Evolutionary conservation across 2,797 vertebrate genomes (phyloP).

Genomic region (Channallabes apus): DNA sequence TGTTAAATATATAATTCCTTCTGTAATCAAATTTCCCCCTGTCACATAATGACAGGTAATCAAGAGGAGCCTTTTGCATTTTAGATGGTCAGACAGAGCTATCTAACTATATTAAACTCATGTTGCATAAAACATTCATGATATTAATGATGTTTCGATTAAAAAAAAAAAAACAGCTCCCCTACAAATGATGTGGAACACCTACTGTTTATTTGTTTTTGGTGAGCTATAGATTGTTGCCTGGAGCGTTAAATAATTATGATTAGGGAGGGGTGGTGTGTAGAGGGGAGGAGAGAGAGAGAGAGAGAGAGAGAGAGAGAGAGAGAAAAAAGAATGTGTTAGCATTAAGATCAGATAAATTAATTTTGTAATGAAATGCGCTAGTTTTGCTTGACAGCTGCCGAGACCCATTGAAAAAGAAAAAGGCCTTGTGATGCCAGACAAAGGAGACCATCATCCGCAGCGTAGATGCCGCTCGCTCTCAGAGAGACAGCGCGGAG

Average conservation of each 20-base stretch:
- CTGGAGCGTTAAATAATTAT: slow-evolving; percentile 85
- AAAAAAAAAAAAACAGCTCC: slow-evolving; percentile 72
- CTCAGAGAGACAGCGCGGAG: slow-evolving; percentile 75
- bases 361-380: slow-evolving; percentile 84
- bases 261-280: slow-evolving; percentile 65
- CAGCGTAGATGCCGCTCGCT: slow-evolving; percentile 76
- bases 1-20: slow-evolving; percentile 80
- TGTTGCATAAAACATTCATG: slow-evolving; percentile 79
- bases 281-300: slow-evolving; percentile 65
- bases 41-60: slow-evolving; percentile 74
- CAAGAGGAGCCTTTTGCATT: slow-evolving; percentile 75
- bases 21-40: slow-evolving; percentile 77
- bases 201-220: slow-evolving; percentile 85
- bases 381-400: slow-evolving; percentile 87
- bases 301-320: slow-evolving; percentile 51
- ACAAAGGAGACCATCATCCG: slow-evolving; percentile 83
- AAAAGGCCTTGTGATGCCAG: slow-evolving; percentile 78
- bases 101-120: slow-evolving; percentile 80
- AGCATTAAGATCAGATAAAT: slow-evolving; percentile 85
- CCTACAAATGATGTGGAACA: slow-evolving; percentile 79
- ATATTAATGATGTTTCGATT: slow-evolving; percentile 83
- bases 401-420: slow-evolving; percentile 76
- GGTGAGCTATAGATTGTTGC: slow-evolving; percentile 79
- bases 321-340: slow-evolving; percentile 64
- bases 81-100: slow-evolving; percentile 76